Percentiles rank a stretch among this genome's conserved stretches.
Evolutionary conservation across 1,140 invertebrate genomes (phyloP).

Genomic region (Zaprionus camerounensis): DNA sequence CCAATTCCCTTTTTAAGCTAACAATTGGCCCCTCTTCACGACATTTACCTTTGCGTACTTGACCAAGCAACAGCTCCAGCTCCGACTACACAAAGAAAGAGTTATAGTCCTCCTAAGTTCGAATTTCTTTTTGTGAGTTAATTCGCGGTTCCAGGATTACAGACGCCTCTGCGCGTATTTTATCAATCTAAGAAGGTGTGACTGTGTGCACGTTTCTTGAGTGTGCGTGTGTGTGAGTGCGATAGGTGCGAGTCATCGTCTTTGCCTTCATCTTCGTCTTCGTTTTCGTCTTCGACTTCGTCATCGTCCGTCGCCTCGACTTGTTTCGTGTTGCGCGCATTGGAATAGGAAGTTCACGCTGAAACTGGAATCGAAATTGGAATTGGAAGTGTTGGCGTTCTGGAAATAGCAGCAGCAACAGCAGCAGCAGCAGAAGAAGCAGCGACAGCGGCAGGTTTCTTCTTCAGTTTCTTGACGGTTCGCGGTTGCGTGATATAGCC

Average conservation of each 20-base stretch:
- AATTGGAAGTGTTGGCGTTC: conserved; percentile 63
- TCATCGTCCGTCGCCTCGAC: conserved; percentile 21
- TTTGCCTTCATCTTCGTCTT: conserved; percentile 20
- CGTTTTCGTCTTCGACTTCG: conserved; percentile 27
- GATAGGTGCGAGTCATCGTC: conserved; percentile 34
- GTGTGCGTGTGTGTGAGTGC: conserved; percentile 23
- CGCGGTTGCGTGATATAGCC: conserved; percentile 71
- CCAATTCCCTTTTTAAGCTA: conserved; percentile 80
- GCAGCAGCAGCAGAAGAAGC: conserved; percentile 5
- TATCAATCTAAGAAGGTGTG: conserved; percentile 19
- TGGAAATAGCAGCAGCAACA: conserved; percentile 36
- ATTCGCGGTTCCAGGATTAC: conserved; percentile 62
- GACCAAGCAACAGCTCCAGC: conserved; percentile 65
- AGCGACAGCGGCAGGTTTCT: conserved; percentile 35
- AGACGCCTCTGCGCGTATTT: conserved; percentile 27
- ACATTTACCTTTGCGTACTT: conserved; percentile 76
- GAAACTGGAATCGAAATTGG: conserved; percentile 65
- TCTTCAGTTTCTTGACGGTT: conserved; percentile 64
- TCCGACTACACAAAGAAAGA: conserved; percentile 1
- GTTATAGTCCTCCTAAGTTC: conserved; percentile 10
- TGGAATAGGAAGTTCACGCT: conserved; percentile 73
- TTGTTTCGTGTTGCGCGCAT: conserved; percentile 48
- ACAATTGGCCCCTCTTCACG: conserved; percentile 62
- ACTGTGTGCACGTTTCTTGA: conserved; percentile 18
- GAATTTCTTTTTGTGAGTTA: conserved; percentile 44